These are phyloP conservation scores for Agrilus planipennis DNA, from an alignment of 1,140 invertebrate species.

Conservation along the genomic window DNA sequence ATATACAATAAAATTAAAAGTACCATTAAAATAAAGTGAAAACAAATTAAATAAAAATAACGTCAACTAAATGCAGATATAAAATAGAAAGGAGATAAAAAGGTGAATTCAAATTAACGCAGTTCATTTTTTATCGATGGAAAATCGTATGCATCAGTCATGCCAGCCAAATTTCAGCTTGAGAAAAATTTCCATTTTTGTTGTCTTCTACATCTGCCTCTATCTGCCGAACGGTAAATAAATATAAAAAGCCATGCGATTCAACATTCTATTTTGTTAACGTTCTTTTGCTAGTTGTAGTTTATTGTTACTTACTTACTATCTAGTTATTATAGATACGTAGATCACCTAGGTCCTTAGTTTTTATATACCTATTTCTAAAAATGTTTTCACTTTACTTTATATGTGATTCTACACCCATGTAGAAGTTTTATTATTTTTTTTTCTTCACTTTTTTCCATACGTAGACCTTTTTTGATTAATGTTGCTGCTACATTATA, in stretches of 20 bases:
- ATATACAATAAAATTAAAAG: conserved; percentile 16
- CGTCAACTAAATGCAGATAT: conserved; percentile 9
- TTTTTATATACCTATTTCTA: not conserved
- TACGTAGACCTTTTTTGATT: no score
- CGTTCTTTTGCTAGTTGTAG: not conserved
- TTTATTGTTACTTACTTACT: not conserved
- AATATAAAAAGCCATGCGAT: no score
- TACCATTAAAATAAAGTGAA: conserved; percentile 15
- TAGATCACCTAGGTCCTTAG: not conserved
- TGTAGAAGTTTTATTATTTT: no score
- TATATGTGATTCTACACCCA: not conserved
- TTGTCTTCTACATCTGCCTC: conserved; percentile 31
- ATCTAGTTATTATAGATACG: not conserved
- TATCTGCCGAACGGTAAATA: conserved; percentile 32
- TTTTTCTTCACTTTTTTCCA: no score
- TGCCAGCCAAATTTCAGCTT: conserved; percentile 28
- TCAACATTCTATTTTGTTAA: not conserved
- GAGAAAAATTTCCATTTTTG: conserved; percentile 28
- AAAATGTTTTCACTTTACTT: not conserved
- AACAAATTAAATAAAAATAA: conserved; percentile 13
- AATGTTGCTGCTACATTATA: no score
- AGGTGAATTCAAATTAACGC: conserved; percentile 15
- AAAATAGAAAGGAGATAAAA: conserved; percentile 14
- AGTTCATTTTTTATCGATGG: conserved; percentile 25
- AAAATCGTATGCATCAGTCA: conserved; percentile 29